Evolutionary conservation across 2,888 invertebrate genomes (phyloP).

Genomic region (Drosophila affinis): DNA sequence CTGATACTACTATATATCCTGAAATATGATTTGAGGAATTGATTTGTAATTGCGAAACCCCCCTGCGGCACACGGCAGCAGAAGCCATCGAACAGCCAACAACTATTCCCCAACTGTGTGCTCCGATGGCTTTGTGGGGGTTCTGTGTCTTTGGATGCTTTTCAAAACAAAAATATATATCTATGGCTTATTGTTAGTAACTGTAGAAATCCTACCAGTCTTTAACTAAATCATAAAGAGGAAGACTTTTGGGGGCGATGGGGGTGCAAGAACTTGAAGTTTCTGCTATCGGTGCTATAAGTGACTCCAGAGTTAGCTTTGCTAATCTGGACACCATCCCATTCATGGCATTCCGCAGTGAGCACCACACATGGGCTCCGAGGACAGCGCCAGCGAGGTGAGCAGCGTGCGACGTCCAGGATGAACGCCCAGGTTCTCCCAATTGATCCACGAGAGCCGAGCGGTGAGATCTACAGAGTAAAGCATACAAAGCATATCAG

Average conservation of each 20-base stretch:
- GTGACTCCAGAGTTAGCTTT: slow-evolving; percentile 7
- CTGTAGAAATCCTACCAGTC: slow-evolving; percentile 34
- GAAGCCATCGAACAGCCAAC: slow-evolving; percentile 21
- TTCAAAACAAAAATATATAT: slow-evolving; percentile 53
- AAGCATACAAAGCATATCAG: background rate
- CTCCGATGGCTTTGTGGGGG: slow-evolving; percentile 1
- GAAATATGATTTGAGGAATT: slow-evolving; percentile 75
- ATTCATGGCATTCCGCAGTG: slow-evolving; percentile 70
- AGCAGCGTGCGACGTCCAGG: slow-evolving; percentile 93
- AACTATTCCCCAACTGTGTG: slow-evolving; percentile 28
- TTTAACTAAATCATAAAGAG: slow-evolving; percentile 15
- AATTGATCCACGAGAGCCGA: slow-evolving; percentile 98
- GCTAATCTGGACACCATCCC: background rate
- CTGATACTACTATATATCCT: slow-evolving; percentile 46
- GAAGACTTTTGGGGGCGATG: slow-evolving; percentile 31
- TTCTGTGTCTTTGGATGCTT: slow-evolving; percentile 38
- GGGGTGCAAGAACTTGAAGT: background rate
- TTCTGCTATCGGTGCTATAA: slow-evolving; percentile 22
- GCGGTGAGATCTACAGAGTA: slow-evolving; percentile 93
- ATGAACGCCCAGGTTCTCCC: slow-evolving; percentile 98
- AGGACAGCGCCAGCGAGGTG: slow-evolving; percentile 91
- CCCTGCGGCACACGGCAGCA: slow-evolving; percentile 6
- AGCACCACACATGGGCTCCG: slow-evolving; percentile 86
- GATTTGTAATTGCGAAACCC: slow-evolving; percentile 58
- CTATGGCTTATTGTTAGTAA: slow-evolving; percentile 69